Evolutionary conservation across 1,140 invertebrate genomes (phyloP).

Genomic region (Plutomurus gul): DNA sequence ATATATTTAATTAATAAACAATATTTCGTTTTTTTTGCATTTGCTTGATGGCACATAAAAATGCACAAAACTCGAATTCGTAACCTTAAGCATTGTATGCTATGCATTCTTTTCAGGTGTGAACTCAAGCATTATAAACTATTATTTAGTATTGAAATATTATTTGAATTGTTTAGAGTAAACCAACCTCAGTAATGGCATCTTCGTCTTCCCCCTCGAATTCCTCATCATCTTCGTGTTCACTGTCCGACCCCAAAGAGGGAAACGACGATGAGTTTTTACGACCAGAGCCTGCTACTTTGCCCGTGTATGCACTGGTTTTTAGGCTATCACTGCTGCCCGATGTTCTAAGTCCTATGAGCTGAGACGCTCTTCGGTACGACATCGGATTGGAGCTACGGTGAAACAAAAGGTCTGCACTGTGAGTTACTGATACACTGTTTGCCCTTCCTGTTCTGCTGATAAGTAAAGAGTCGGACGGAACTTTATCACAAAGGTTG

Average conservation of each 20-base stretch:
- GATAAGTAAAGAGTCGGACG: constrained; percentile 45
- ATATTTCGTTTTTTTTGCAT: too few relatives aligned
- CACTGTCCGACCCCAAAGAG: constrained; percentile 48
- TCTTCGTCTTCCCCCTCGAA: constrained; percentile 68
- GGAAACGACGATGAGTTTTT: constrained; percentile 41
- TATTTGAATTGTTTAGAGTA: too few relatives aligned
- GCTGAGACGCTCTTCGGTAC: constrained; percentile 37
- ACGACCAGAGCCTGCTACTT: constrained; percentile 8
- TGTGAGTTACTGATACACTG: constrained; percentile 32
- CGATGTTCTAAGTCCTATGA: constrained; percentile 24
- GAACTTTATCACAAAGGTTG: constrained; percentile 53
- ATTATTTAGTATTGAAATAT: too few relatives aligned
- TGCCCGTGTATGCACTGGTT: background rate
- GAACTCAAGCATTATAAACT: too few relatives aligned
- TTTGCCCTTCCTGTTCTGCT: constrained; percentile 37
- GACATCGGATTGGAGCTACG: constrained; percentile 32
- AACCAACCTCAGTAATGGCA: constrained; percentile 73
- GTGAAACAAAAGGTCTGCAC: constrained; percentile 6
- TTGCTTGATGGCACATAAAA: too few relatives aligned
- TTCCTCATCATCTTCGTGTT: constrained; percentile 55
- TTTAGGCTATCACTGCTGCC: constrained; percentile 10
- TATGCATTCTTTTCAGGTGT: too few relatives aligned
- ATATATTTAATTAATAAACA: too few relatives aligned
- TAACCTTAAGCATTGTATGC: too few relatives aligned
- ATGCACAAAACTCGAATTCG: too few relatives aligned